Evolutionary conservation across 1,140 invertebrate genomes (phyloP).

Genomic region (Zaprionus ghesquierei): DNA sequence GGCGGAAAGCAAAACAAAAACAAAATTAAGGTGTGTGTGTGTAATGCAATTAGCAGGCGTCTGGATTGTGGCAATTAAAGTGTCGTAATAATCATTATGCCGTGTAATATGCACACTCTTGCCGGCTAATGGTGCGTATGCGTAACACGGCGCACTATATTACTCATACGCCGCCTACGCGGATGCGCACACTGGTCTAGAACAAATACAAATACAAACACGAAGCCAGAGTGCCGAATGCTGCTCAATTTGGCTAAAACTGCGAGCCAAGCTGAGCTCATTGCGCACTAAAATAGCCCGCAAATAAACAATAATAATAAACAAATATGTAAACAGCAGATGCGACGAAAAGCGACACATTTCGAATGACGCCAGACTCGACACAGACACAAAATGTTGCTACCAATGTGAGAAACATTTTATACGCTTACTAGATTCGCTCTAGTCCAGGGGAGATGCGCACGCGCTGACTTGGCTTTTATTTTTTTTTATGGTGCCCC

Average conservation of each 20-base stretch:
- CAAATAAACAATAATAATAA: conserved; percentile 46
- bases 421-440: neutral
- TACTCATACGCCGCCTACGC: conserved; percentile 66
- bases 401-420: conserved; percentile 7
- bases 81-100: conserved; percentile 27
- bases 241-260: conserved; percentile 42
- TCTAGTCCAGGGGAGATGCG: conserved; percentile 19
- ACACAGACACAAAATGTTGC: conserved; percentile 9
- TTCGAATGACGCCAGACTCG: conserved; percentile 29
- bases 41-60: conserved; percentile 52
- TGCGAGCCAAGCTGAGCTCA: conserved; percentile 40
- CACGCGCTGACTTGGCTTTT: conserved; percentile 15
- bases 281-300: conserved; percentile 35
- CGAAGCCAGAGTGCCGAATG: conserved; percentile 25
- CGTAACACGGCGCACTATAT: conserved; percentile 41
- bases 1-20: conserved; percentile 51
- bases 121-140: conserved; percentile 54
- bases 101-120: conserved; percentile 50
- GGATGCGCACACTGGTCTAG: conserved; percentile 24
- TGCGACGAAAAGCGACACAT: conserved; percentile 19
- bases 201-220: conserved; percentile 32
- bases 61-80: conserved; percentile 54
- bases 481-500: neutral
- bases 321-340: conserved; percentile 66
- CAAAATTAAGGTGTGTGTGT: conserved; percentile 37